Evolutionary conservation across 2,113 vertebrate genomes (phyloP).

Genomic region (Platysternon megacephalum): DNA sequence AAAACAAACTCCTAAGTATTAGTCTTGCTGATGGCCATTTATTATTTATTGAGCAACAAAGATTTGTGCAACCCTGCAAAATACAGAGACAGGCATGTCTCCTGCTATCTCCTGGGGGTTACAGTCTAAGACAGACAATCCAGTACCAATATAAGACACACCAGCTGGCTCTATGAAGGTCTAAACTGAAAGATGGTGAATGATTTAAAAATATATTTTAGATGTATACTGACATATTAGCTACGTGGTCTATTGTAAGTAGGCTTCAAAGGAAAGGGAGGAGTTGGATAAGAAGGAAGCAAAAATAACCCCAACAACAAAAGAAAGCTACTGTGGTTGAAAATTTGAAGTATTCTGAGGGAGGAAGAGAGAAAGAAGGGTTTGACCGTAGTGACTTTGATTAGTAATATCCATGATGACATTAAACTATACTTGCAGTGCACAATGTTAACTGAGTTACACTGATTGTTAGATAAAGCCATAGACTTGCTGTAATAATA

Average conservation of each 20-base stretch:
- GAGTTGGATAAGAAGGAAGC: neutral
- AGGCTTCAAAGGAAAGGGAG: neutral
- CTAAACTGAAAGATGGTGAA: neutral
- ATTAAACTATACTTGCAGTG: neutral
- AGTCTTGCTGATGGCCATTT: neutral
- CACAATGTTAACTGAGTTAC: neutral
- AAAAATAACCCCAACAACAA: neutral
- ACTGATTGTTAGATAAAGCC: neutral
- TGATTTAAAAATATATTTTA: accelerated
- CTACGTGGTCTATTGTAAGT: neutral
- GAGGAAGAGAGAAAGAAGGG: neutral
- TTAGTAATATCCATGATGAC: neutral
- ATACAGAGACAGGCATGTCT: neutral
- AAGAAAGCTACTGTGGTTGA: neutral
- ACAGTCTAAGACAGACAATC: neutral
- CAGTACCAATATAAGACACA: neutral
- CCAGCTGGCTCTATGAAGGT: neutral
- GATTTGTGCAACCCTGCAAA: neutral
- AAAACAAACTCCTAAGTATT: neutral
- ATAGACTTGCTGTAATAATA: neutral
- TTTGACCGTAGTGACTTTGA: neutral
- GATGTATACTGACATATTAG: neutral
- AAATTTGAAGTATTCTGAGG: neutral
- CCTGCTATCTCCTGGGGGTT: neutral
- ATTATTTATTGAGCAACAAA: neutral